Evolutionary conservation across 2,113 vertebrate species (phyloP), one percentile per base, ranked within the genome.

Genomic region (Brachionichthys hirsutus): DNA sequence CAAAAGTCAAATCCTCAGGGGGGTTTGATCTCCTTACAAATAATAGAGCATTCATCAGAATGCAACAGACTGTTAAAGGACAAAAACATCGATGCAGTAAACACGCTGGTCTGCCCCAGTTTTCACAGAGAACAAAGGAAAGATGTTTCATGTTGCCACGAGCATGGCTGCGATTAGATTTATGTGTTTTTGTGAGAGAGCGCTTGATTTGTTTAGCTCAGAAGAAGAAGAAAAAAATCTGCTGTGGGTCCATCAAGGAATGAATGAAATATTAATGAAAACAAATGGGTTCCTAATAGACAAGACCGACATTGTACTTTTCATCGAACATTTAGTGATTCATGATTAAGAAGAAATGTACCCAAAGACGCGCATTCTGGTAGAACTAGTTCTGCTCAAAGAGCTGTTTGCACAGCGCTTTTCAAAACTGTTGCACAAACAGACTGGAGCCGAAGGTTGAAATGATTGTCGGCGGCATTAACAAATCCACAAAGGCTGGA

Each of bases 51-150:
- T 59, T 64, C 62, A 73, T 72, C 52, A 2, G 58, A 70, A 53
- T 66, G 70, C 61, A 81, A 81, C 30, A 62, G 60, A 70, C 70
- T 61, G 73, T 51, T 64, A 53, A 78, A 69, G 40, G 41, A 68
- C 59, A 63, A 68, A 10, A 24, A 64, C 70, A 70, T 75, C 53
- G 75, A 82, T 85, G 65, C 49, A 34, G 42, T 48, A 77, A 69
- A 86, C 52, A 68, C 78, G 77, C 51, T 54, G 17, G 13, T 69
- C 59, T 82, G 76, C 75, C 68, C 80, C 44, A 74, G 38, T 74
- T 81, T 68, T 62, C 20, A 64, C 63, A 66, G 67, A 67, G 46
- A 14, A 14, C 38, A 17, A 13, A 45, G 53, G 34, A 55, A 50
- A 60, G 44, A 44, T 18, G 6, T 38, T 40, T 38, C 41, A 42